Evolutionary conservation across 2,888 invertebrate species (phyloP).

Genomic region (Heteromyza rotundicornis): DNA sequence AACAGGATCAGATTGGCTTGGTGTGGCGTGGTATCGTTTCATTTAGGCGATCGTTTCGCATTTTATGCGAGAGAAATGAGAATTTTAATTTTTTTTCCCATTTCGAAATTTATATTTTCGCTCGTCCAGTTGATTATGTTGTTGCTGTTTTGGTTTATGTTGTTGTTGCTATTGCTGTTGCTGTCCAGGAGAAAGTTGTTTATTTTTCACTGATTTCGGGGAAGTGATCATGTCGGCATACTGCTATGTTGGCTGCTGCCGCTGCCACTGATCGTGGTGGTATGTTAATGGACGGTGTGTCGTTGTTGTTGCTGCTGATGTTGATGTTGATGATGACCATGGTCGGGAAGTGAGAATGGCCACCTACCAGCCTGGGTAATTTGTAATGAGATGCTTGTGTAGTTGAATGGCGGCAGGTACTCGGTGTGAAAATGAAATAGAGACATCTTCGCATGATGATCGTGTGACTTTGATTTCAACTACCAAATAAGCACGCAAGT

Average conservation of each 20-base stretch:
- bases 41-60: neutral
- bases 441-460: neutral
- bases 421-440: neutral
- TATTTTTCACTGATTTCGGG: slow-evolving; percentile 19
- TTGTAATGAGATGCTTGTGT: neutral
- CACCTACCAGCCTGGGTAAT: neutral
- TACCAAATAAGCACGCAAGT: neutral
- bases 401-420: neutral
- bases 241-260: no score
- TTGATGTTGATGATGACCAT: neutral
- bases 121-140: neutral
- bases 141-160: slow-evolving; percentile 26
- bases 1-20: neutral
- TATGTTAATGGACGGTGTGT: slow-evolving; percentile 8
- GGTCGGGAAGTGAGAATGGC: neutral
- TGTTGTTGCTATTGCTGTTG: no score
- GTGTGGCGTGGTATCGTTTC: neutral
- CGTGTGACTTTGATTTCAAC: neutral
- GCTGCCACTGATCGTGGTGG: neutral
- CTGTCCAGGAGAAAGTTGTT: slow-evolving; percentile 39
- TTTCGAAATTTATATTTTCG: slow-evolving; percentile 4
- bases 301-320: neutral
- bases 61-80: slow-evolving; percentile 4
- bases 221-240: neutral
- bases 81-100: slow-evolving; percentile 23